Conservation (phyloP, 1,140 invertebrate species). For the Drosophila mauritiana region DNA sequence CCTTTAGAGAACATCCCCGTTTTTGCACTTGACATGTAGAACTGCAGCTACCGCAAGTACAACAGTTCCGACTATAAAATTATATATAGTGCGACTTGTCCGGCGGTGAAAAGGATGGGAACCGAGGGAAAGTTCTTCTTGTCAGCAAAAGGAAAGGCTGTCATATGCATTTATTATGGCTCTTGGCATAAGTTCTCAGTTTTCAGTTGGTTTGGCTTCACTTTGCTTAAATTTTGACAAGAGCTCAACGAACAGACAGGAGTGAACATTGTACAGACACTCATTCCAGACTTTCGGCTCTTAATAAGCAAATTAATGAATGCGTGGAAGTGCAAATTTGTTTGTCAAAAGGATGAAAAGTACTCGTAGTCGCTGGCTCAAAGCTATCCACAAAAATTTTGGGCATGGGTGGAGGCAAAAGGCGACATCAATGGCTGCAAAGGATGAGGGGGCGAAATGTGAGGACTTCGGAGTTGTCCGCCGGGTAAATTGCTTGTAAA, state of each 20-base stretch:
- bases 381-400: slow-evolving; percentile 15
- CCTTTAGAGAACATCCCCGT: slow-evolving; percentile 8
- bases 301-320: slow-evolving; percentile 77
- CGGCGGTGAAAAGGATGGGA: background rate
- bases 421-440: slow-evolving; percentile 51
- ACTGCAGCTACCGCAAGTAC: slow-evolving; percentile 46
- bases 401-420: slow-evolving; percentile 25
- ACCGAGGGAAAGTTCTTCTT: slow-evolving; percentile 53
- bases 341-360: slow-evolving; percentile 70
- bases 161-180: slow-evolving; percentile 68
- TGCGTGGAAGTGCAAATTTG: slow-evolving; percentile 78
- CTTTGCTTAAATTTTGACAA: slow-evolving; percentile 26
- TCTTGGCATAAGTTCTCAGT: slow-evolving; percentile 55
- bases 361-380: slow-evolving; percentile 30
- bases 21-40: slow-evolving; percentile 51
- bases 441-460: background rate
- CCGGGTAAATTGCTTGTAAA: slow-evolving; percentile 80
- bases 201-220: slow-evolving; percentile 28
- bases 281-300: slow-evolving; percentile 7
- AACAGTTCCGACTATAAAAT: slow-evolving; percentile 25
- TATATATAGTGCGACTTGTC: slow-evolving; percentile 40
- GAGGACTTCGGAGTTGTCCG: slow-evolving; percentile 1
- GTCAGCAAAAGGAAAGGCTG: slow-evolving; percentile 74
- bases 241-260: slow-evolving; percentile 22
- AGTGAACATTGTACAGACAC: slow-evolving; percentile 16